Evolutionary conservation across 1,140 invertebrate genomes (phyloP).

Genomic region (Dryas iulia): DNA sequence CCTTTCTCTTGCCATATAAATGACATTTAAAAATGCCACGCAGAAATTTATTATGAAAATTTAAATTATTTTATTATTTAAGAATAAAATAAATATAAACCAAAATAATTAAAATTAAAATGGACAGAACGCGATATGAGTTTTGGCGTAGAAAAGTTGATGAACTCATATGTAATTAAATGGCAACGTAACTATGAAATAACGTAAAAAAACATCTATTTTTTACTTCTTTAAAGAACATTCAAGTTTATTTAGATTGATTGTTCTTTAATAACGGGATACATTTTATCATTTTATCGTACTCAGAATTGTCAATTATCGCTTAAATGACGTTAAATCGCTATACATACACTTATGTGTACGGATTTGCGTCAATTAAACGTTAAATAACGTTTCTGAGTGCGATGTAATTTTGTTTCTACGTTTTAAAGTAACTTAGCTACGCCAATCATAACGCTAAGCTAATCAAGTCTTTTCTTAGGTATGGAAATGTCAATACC

Average conservation of each 20-base stretch:
- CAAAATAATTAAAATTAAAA: conserved; percentile 10
- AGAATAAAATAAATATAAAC: background rate
- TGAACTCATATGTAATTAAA: conserved; percentile 8
- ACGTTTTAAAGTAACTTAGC: background rate
- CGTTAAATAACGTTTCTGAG: background rate
- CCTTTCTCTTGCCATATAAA: conserved; percentile 1
- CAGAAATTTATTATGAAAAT: background rate
- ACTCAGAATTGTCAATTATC: background rate
- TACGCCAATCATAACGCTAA: conserved; percentile 16
- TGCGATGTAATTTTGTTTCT: background rate
- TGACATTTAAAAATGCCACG: no score
- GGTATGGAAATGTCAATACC: conserved; percentile 66
- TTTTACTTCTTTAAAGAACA: background rate
- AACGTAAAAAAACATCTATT: background rate
- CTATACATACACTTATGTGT: background rate
- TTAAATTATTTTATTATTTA: background rate
- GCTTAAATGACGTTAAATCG: background rate
- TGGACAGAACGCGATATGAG: conserved; percentile 11
- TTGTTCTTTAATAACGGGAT: background rate
- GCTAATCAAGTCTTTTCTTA: conserved; percentile 55
- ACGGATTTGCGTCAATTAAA: background rate
- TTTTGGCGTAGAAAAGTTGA: conserved; percentile 22
- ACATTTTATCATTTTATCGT: background rate
- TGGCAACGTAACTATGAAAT: background rate
- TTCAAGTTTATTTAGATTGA: background rate